Base-by-base conservation (phyloP, 2,888 invertebrate genomes). In the Andrena bicolor region DNA sequence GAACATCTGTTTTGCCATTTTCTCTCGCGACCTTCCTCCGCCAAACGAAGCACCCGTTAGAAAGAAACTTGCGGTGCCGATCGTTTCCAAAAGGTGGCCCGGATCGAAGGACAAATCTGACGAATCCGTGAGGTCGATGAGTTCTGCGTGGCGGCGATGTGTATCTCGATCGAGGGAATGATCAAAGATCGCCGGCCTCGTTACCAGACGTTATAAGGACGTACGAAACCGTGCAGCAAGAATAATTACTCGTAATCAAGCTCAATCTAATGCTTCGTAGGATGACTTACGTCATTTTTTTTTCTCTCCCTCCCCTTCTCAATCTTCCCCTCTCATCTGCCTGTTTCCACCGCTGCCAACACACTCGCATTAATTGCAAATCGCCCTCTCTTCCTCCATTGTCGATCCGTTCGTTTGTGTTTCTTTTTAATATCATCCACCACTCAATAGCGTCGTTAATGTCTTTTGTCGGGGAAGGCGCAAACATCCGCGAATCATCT, bases 171-270 rank as follows among this genome's bases (percentile, higher is more conserved):
- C 86, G 81, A 80, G 82, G 82, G 77, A 80, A 83, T 84, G 90
- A 89, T 89, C 89, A 90, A 90, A 89, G 89, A 88, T 88, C 88
- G 90, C 89, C 89, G 89, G 78, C 85, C 89, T 86, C 85, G 89
- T 85, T 90, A 86, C 82, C 70, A 77, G 83, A 85, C 82, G 84
- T 83, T 88, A 86, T 83, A 83, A 85, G 86, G 79, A 90, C 83
- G 89, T 84, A 88, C 89, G 90, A 90, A 90, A 90, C 87, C 85
- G 86, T 88, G 89, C 89, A 82, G 89, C 86, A 89, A 90, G 87
- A 93, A 92, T 93, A 92, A 93, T 93, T 93, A 93, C 91, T 92
- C 91, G 91, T 91, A 93, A 93, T 93, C 92, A 92, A 92, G 91
- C 87, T 92, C 92, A 90, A 93, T 93, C 93, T 93, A 92, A 92